Percentiles rank a stretch among this genome's conserved stretches.
Evolutionary conservation across 2,888 invertebrate species (phyloP).

Genomic region (Xestia ashworthii): DNA sequence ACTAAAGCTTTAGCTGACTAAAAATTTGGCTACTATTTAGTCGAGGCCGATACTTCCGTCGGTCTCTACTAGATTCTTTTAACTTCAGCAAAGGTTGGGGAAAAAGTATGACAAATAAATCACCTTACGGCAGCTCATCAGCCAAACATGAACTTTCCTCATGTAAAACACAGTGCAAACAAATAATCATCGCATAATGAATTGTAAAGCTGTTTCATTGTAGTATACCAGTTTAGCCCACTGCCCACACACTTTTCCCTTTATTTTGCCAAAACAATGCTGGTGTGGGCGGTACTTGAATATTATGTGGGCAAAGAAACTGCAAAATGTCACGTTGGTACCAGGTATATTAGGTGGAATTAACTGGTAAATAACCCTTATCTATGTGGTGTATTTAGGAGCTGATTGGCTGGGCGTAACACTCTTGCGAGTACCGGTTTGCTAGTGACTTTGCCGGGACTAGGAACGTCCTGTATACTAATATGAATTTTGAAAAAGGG

Average conservation of each 20-base stretch:
- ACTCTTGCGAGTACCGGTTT: not conserved
- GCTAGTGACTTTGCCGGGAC: too few species aligned
- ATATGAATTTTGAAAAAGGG: not conserved
- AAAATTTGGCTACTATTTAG: not conserved
- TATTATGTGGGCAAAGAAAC: constrained; percentile 30
- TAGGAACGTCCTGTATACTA: too few species aligned
- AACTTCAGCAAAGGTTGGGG: not conserved
- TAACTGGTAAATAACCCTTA: constrained; percentile 18
- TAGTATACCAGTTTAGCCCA: constrained; percentile 36
- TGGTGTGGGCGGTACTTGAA: constrained; percentile 39
- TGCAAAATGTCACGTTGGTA: constrained; percentile 29
- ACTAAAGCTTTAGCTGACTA: not conserved
- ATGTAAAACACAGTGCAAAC: constrained; percentile 6
- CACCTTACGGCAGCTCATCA: not conserved
- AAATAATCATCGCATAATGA: constrained; percentile 37
- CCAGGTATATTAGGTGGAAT: constrained; percentile 12
- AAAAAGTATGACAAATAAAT: constrained; percentile 22
- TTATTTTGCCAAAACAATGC: constrained; percentile 43
- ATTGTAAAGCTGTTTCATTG: constrained; percentile 53
- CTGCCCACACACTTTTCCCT: constrained; percentile 37
- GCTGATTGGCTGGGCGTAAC: constrained; percentile 1
- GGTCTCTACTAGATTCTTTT: not conserved
- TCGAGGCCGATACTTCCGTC: not conserved
- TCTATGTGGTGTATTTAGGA: not conserved
- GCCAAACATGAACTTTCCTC: constrained; percentile 33